Conservation (phyloP, 2,797 vertebrate species). For the Onychomys leucogaster region DNA sequence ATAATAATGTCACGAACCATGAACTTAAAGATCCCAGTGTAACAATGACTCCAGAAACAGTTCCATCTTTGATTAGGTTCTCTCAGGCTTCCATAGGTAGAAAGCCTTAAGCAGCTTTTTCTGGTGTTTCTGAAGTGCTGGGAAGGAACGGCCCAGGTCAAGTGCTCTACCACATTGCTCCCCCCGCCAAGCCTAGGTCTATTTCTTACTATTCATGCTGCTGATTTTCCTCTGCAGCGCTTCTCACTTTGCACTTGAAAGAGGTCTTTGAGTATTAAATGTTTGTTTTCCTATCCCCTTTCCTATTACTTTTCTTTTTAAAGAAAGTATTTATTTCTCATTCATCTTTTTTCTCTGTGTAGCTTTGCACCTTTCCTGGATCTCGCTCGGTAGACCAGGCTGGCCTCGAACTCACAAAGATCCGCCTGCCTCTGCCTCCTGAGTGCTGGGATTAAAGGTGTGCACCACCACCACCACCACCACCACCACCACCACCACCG, state of each 20-base stretch:
- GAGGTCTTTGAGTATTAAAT: slow-evolving; percentile 26
- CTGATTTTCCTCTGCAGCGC: background rate
- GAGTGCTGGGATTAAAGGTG: too few relatives aligned
- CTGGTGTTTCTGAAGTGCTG: background rate
- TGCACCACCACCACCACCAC: too few relatives aligned
- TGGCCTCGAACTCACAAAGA: too few relatives aligned
- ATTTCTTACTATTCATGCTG: background rate
- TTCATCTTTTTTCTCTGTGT: too few relatives aligned
- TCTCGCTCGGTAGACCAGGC: too few relatives aligned
- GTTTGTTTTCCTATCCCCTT: background rate
- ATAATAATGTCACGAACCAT: too few relatives aligned
- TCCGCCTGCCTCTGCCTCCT: too few relatives aligned
- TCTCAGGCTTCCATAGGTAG: background rate
- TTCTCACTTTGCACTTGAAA: slow-evolving; percentile 8
- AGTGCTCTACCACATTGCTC: background rate
- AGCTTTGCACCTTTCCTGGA: too few relatives aligned
- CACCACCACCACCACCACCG: too few relatives aligned
- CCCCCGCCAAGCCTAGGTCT: background rate
- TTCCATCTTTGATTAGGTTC: background rate
- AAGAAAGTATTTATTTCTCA: background rate
- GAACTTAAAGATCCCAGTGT: slow-evolving; percentile 13
- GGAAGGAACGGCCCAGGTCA: background rate
- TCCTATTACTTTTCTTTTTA: background rate
- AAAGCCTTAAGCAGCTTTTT: background rate
- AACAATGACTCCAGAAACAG: background rate